phyloP scores from a whole-genome alignment of 2,888 invertebrate genomes.

The Lasioglossum malachurum region DNA sequence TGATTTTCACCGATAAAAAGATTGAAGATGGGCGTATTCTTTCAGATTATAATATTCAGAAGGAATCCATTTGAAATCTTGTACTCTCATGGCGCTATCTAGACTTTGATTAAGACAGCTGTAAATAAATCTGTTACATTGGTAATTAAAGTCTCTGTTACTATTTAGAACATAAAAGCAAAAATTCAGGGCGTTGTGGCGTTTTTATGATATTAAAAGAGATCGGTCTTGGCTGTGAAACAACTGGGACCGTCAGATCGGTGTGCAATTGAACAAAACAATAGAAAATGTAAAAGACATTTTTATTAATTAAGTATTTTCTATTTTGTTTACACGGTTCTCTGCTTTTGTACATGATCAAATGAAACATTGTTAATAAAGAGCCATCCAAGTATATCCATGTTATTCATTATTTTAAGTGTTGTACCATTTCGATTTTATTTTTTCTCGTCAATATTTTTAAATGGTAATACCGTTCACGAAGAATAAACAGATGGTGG shows the following conservation, averaged over 20 bases:
- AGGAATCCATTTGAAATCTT: conserved; percentile 95
- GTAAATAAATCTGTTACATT: conserved; percentile 41
- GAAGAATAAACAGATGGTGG: background rate
- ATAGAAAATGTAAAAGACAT: background rate
- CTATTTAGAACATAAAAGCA: conserved; percentile 22
- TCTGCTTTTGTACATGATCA: background rate
- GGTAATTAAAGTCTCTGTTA: conserved; percentile 1
- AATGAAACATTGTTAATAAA: background rate
- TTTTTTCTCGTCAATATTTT: background rate
- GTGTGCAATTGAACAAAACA: background rate
- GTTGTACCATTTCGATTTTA: background rate
- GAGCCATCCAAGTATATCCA: background rate
- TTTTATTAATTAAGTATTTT: background rate
- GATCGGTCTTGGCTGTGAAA: conserved; percentile 56
- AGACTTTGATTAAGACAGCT: conserved; percentile 45
- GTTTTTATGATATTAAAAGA: conserved; percentile 44
- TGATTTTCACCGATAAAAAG: conserved; percentile 98
- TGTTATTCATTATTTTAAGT: background rate
- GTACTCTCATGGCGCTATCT: conserved; percentile 95
- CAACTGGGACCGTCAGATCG: conserved; percentile 24
- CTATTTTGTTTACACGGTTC: background rate
- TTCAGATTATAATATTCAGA: conserved; percentile 97
- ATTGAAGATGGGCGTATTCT: conserved; percentile 97
- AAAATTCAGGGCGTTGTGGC: conserved; percentile 49
- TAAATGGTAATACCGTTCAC: no score